phyloP scores from a whole-genome alignment of 2,888 invertebrate species.

The Sturmia bella region DNA sequence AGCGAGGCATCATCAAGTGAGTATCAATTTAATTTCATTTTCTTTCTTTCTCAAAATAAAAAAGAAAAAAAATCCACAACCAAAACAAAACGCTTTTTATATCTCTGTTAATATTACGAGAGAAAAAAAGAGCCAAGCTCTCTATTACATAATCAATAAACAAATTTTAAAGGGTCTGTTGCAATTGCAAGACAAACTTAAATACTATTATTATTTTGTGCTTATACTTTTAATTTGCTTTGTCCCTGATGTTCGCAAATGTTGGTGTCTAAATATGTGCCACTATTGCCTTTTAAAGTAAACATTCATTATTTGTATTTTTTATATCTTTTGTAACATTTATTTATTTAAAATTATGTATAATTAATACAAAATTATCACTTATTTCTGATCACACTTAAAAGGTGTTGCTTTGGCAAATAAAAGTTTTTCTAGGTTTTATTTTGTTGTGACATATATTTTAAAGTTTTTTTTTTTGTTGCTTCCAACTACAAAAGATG shows the following conservation, averaged over 20 bases:
- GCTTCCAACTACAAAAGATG: conserved; percentile 49
- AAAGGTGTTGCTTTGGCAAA: conserved; percentile 62
- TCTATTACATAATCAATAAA: neutral
- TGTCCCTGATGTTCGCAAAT: conserved; percentile 20
- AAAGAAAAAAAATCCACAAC: neutral
- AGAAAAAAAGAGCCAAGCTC: neutral
- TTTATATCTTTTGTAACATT: conserved; percentile 46
- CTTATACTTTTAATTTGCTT: neutral
- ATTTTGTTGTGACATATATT: conserved; percentile 16
- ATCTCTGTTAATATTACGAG: neutral
- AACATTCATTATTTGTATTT: conserved; percentile 44
- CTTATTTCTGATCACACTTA: conserved; percentile 57
- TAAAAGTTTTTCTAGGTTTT: neutral
- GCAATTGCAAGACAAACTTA: too few species aligned
- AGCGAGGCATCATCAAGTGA: conserved; percentile 81
- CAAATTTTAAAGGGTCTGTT: conserved; percentile 12
- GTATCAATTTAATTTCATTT: conserved; percentile 71
- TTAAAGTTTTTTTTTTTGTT: conserved; percentile 5
- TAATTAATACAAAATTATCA: conserved; percentile 65
- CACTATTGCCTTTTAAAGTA: conserved; percentile 43
- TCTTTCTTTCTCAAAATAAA: conserved; percentile 12
- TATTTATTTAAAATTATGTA: conserved; percentile 61
- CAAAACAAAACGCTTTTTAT: neutral
- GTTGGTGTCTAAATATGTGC: conserved; percentile 27
- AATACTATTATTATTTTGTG: too few species aligned